Evolutionary conservation across 2,888 invertebrate species (phyloP), one percentile per base, ranked within the genome.

Genomic region (Hyposoter dolosus): DNA sequence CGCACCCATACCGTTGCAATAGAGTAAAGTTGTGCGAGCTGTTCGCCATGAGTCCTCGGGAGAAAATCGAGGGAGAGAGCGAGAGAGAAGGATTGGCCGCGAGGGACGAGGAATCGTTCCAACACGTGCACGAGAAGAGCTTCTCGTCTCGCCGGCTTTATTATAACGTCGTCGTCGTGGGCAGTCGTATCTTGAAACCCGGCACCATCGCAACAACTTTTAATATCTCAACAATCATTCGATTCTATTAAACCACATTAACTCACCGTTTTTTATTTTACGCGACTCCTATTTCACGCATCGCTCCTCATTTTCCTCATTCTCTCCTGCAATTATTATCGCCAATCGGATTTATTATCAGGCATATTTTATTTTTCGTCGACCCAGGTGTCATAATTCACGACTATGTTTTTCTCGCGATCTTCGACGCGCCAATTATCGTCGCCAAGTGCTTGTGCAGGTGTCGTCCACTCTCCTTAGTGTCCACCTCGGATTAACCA

Each of bases 151-250:
- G 87, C 89, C 88, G 89, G 76, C 71, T 50, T 28, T 60, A 80
- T 77, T 65, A 65, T 50, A 66, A 81, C 60, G 60, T 60, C 28
- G 60, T 65, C 80, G 47, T 86, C 77, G 90, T 89, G 89, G 89
- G 88, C 92, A 92, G 92, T 92, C 91, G 91, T 88, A 90, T 90
- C 87, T 90, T 88, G 92, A 91, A 89, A 90, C 90, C 90, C 90
- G 90, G 89, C 89, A 83, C 69, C 82, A 75, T 68, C 76, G 79
- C 60, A 66, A 43, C 63, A 43, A 15, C 28, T 56, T 69, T 68
- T 60, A 28, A 28, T 45, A 66, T 43, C 68, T 47, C 40, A 47
- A 65, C 65, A 53, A 68, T 43, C 68, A 68, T 78, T 77, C 50
- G 40, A 66, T 77, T 65, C 47, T 19, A 35, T 77, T 68, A 35